Conservation (phyloP, 2,797 vertebrate species). For the Neosilurus hyrtlii region DNA sequence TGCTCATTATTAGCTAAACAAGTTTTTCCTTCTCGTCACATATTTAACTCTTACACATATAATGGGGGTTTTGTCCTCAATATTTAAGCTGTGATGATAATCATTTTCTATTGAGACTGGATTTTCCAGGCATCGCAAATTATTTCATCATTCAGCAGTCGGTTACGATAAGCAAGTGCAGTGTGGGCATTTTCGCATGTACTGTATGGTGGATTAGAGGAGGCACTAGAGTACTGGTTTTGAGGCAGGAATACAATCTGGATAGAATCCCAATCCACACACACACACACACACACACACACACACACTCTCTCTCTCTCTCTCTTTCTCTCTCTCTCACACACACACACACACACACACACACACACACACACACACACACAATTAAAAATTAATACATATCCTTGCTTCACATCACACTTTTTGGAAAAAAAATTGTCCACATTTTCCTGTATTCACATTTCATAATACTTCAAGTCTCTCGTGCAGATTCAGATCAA, state of each 20-base stretch:
- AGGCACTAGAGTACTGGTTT: too few relatives aligned
- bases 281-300: background rate
- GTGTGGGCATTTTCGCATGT: background rate
- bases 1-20: background rate
- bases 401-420: background rate
- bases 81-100: background rate
- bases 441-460: background rate
- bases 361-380: slow-evolving; percentile 11
- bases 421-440: background rate
- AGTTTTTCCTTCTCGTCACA: background rate
- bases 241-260: background rate
- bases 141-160: background rate
- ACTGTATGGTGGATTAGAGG: background rate
- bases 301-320: background rate
- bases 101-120: background rate
- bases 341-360: background rate
- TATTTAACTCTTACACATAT: too few relatives aligned
- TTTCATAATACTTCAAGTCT: background rate
- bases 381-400: background rate
- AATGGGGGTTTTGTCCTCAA: background rate
- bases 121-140: slow-evolving; percentile 1
- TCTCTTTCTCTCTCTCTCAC: too few relatives aligned
- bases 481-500: background rate
- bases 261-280: background rate
- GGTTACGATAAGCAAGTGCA: background rate